Evolutionary conservation across 2,797 vertebrate species (phyloP).

Genomic region (Periparus ater): DNA sequence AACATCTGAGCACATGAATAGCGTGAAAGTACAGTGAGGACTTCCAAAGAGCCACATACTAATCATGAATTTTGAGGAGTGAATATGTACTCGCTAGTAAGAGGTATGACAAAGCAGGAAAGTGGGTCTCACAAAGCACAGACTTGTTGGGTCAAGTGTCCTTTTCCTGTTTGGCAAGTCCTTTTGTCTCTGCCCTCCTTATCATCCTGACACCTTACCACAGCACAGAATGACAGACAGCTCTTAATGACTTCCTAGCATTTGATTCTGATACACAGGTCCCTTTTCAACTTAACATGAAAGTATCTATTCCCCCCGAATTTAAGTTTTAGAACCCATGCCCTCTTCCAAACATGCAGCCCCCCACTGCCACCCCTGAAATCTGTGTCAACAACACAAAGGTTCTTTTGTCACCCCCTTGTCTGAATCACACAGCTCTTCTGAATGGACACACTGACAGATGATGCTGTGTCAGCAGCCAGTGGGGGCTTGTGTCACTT

Average conservation of each 20-base stretch:
- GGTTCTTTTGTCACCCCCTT: background rate
- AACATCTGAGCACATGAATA: background rate
- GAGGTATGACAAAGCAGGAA: conserved; percentile 35
- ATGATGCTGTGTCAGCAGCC: conserved; percentile 8
- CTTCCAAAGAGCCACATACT: background rate
- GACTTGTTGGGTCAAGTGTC: conserved; percentile 64
- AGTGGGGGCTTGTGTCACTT: background rate
- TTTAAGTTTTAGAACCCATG: background rate
- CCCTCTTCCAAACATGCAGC: background rate
- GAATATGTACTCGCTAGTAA: background rate
- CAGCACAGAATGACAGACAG: conserved; percentile 43
- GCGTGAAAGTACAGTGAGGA: background rate
- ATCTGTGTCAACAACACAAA: background rate
- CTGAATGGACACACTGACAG: background rate
- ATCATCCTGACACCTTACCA: conserved; percentile 60
- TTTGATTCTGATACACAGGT: conserved; percentile 8
- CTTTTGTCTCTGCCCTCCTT: conserved; percentile 66
- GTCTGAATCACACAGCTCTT: background rate
- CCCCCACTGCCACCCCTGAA: background rate
- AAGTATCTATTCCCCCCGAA: background rate
- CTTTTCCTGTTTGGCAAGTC: conserved; percentile 69
- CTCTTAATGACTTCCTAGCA: conserved; percentile 62
- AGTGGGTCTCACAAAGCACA: conserved; percentile 39
- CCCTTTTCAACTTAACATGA: background rate
- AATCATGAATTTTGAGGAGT: background rate